Percentiles rank a stretch among this genome's conserved stretches.
Conservation (phyloP, 2,888 invertebrate species). For the Athalia circularis region DNA sequence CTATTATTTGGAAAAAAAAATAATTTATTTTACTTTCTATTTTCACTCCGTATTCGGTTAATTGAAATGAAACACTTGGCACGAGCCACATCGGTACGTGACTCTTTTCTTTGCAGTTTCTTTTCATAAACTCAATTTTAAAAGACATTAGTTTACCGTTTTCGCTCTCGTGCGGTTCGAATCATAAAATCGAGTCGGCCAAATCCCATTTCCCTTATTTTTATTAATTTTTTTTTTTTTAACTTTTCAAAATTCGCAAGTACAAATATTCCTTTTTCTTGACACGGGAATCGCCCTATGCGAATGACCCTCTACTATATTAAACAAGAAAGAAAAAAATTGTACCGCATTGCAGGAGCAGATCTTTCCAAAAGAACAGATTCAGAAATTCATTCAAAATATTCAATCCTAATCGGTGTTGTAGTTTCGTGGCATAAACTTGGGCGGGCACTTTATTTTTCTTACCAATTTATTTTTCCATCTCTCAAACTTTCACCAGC, state of each 20-base stretch:
- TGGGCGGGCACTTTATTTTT: background rate
- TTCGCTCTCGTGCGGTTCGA: background rate
- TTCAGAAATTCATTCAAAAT: background rate
- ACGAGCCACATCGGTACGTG: slow-evolving; percentile 13
- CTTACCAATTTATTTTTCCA: background rate
- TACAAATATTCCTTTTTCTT: too few species aligned
- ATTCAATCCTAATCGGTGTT: slow-evolving; percentile 5
- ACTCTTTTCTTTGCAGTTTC: background rate
- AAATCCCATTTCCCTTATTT: background rate
- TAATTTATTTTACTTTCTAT: background rate
- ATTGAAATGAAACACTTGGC: slow-evolving; percentile 19
- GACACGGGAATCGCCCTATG: too few species aligned
- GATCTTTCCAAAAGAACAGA: too few species aligned
- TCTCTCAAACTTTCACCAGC: background rate
- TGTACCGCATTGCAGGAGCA: background rate
- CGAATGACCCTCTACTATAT: too few species aligned
- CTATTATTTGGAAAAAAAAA: too few species aligned
- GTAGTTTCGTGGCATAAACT: too few species aligned
- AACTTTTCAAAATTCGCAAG: too few species aligned
- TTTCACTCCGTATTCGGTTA: slow-evolving; percentile 10
- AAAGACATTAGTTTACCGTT: background rate
- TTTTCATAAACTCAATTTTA: slow-evolving; percentile 10
- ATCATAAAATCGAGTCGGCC: background rate
- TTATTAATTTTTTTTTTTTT: too few species aligned
- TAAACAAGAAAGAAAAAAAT: background rate